These are phyloP conservation scores for Drosophila mimica DNA, from an alignment of 2,888 invertebrate genomes.

Conservation along the genomic window DNA sequence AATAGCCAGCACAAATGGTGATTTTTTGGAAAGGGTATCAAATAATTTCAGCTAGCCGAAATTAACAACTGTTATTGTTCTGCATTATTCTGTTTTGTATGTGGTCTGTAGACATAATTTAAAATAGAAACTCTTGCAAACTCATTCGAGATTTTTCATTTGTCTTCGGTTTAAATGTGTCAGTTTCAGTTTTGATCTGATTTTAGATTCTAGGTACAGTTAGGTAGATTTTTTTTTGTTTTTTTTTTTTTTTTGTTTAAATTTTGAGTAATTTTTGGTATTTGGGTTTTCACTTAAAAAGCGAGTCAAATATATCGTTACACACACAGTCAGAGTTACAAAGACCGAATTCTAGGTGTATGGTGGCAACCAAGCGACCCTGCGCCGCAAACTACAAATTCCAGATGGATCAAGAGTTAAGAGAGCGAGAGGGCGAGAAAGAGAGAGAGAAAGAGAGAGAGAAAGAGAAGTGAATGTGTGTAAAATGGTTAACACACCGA, in stretches of 20 bases:
- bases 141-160: slow-evolving; percentile 64
- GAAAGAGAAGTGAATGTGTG: slow-evolving; percentile 68
- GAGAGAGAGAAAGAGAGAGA: slow-evolving; percentile 46
- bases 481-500: slow-evolving; percentile 55
- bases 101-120: slow-evolving; percentile 57
- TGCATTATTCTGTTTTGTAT: slow-evolving; percentile 16
- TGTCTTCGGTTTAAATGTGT: slow-evolving; percentile 10
- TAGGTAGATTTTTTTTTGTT: slow-evolving; percentile 40
- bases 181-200: slow-evolving; percentile 39
- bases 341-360: slow-evolving; percentile 84
- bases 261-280: slow-evolving; percentile 23
- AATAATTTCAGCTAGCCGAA: slow-evolving; percentile 58
- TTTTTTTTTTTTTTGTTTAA: slow-evolving; percentile 35
- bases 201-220: slow-evolving; percentile 71
- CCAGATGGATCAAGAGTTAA: slow-evolving; percentile 49
- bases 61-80: slow-evolving; percentile 22
- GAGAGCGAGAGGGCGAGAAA: slow-evolving; percentile 59
- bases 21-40: slow-evolving; percentile 38
- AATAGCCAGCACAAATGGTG: slow-evolving; percentile 3
- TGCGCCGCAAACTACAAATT: slow-evolving; percentile 82
- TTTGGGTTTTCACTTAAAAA: slow-evolving; percentile 76
- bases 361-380: slow-evolving; percentile 84
- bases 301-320: slow-evolving; percentile 83
- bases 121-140: slow-evolving; percentile 81
- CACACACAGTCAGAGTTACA: slow-evolving; percentile 84